Evolutionary conservation across 2,797 vertebrate genomes (phyloP), one percentile per base, ranked within the genome.

Genomic region (Acipenser transmontanus): DNA sequence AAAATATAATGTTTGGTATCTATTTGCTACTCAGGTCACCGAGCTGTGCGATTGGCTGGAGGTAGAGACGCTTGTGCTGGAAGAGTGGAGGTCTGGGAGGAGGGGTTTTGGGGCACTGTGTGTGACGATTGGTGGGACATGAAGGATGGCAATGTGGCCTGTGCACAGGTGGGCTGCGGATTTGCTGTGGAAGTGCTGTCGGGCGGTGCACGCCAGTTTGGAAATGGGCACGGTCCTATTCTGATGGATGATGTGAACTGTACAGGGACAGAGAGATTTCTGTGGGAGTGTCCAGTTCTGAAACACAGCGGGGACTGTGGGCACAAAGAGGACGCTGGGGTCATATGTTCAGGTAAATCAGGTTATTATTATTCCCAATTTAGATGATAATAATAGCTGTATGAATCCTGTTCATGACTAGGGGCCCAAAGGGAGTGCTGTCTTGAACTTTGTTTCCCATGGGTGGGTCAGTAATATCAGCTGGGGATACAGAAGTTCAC

Each of bases 301-400:
- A 62, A 0, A 17, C 65, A 73, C 4, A 50, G 2, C n/a, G 34
- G 69, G 7, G 84, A 87, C 82, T 91, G 89, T 5, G 86, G 88
- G 50, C 89, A 91, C 77, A 91, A 88, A 47, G 87, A 91, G 69
- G 88, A 89, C 0, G 87, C 84, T 11, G 85, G 84, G 5, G 80
- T 91, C 6, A 66, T 85, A 1, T 91, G 89, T 64, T 89, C 89
- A 83, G 89, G 89, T 89, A 71, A 47, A 34, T 7, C 11, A 34
- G 60, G 7, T 60, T 60, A 60, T 60, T 60, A 47, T 7, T 7
- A 12, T 63, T 50, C 4, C 5, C 50, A 52, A 12, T 52, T 52
- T 34, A 34, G 34, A 34, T 34, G 3, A 34, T 34, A 34, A 34
- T 34, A 34, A 4, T 34, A 34, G 34, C 34, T 34, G 34, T 34